These are phyloP conservation scores for Herpailurus yagouaroundi DNA, from an alignment of 2,113 vertebrate genomes.

Conservation along the genomic window DNA sequence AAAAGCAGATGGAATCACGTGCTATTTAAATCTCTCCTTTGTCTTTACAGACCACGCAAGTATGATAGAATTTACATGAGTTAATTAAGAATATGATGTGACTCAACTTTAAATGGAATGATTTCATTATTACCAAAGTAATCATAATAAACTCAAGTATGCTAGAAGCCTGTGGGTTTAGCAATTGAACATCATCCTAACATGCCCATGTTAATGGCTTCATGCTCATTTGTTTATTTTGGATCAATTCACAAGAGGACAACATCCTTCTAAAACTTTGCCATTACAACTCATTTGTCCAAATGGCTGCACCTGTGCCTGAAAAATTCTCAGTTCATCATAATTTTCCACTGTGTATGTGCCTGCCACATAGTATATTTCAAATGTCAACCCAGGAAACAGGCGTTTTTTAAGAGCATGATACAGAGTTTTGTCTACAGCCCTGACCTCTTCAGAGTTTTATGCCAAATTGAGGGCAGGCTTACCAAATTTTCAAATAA, in stretches of 20 bases:
- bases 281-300: not conserved
- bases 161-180: not conserved
- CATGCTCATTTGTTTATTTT: not conserved
- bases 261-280: not conserved
- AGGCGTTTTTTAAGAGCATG: not conserved
- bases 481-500: constrained; percentile 38
- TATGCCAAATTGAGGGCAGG: not conserved
- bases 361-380: not conserved
- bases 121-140: not conserved
- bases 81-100: not conserved
- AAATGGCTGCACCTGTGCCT: not conserved
- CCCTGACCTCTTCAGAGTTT: not conserved
- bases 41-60: not conserved
- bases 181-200: not conserved
- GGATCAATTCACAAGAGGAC: not conserved
- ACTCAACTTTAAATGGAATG: not conserved
- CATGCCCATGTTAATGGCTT: not conserved
- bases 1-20: not conserved
- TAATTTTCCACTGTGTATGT: not conserved
- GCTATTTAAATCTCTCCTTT: not conserved
- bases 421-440: not conserved
- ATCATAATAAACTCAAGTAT: not conserved
- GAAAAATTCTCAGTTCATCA: not conserved
- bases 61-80: not conserved
- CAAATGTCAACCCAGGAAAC: not conserved